Evolutionary conservation across 2,888 invertebrate species (phyloP), one percentile per base, ranked within the genome.

Genomic region (Agriopis leucophaearia): DNA sequence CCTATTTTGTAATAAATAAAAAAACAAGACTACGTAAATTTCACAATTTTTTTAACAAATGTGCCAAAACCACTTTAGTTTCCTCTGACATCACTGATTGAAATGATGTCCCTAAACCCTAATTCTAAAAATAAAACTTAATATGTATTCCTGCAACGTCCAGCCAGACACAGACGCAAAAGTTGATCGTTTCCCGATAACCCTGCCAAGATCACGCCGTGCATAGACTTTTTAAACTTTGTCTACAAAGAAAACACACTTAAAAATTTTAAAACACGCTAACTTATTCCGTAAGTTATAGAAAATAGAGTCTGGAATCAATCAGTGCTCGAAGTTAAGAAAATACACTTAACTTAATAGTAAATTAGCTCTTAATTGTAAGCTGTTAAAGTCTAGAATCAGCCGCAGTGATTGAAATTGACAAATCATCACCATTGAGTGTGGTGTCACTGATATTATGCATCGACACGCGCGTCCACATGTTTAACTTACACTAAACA

Each of bases 361-460:
- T 8, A 27, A 55, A 55, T 55, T 42, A 18, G 8, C 7, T n/a
- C 13, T 12, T 42, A 54, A 40, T n/a, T 5, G 0, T 12, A 42
- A n/a, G 2, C 0, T 5, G 0, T 3, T 27, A 69, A 42, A 55
- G 69, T 60, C 35, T 54, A 64, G 51, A 70, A 45, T 74, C 9
- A 55, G 66, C 72, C 69, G 12, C 40, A n/a, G 1, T 10, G 42
- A 52, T 54, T 61, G 82, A 87, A 90, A 88, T 89, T 91, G 91
- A 91, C 91, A 91, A 87, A 90, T 91, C 92, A 92, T 91, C 90
- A 84, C 81, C 83, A 81, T 82, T 13, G 12, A 27, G 86, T 86
- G 88, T 87, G 88, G 81, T 88, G 88, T 86, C 86, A 85, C 89
- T 88, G 88, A 91, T 88, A 92, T 92, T 92, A 92, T 92, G 92